Base-by-base conservation (phyloP, 1,140 invertebrate species). In the Delia radicum region DNA sequence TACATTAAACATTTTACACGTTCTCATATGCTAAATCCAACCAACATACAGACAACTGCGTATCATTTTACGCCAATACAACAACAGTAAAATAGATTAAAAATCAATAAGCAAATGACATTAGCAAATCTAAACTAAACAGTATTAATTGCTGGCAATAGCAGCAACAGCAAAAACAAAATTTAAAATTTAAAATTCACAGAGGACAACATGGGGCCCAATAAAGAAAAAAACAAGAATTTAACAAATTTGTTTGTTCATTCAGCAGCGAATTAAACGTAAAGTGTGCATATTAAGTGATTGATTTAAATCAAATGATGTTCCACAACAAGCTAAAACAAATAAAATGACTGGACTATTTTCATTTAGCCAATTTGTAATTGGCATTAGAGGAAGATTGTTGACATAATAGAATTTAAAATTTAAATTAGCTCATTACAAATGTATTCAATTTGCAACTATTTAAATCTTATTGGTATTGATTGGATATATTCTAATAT, bases 201-300 rank as follows among this genome's bases (percentile, higher is more conserved):
- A 33, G 37, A 33, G 65, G 15, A 33, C 29, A 28, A 18, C 65
- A 33, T 24, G 29, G 18, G 48, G 65, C 24, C 29, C 33, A 42
- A 42, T 42, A 10, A 42, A n/a, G n/a, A n/a, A n/a, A n/a, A n/a
- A n/a, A n/a, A n/a, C n/a, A n/a, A n/a, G n/a, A n/a, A n/a, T n/a
- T n/a, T n/a, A 33, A 42, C 37, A 42, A 42, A 6, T 13, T 1
- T 65, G 27, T 65, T 28, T 28, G 12, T 29, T 65, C n/a, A 15
- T 15, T 61, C 55, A 61, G 24, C 55, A 10, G n/a, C 33, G n/a
- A 61, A 24, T 61, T 24, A 21, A 26, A 63, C 29, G 62, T 3
- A 65, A 65, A 65, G 62, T 26, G 62, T 65, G 62, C 62, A 65
- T 65, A 65, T 65, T 65, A 29, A 65, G 27, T 65, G 62, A 65